Evolutionary conservation across 2,888 invertebrate species (phyloP).

Genomic region (Drosophila nr. fundita): DNA sequence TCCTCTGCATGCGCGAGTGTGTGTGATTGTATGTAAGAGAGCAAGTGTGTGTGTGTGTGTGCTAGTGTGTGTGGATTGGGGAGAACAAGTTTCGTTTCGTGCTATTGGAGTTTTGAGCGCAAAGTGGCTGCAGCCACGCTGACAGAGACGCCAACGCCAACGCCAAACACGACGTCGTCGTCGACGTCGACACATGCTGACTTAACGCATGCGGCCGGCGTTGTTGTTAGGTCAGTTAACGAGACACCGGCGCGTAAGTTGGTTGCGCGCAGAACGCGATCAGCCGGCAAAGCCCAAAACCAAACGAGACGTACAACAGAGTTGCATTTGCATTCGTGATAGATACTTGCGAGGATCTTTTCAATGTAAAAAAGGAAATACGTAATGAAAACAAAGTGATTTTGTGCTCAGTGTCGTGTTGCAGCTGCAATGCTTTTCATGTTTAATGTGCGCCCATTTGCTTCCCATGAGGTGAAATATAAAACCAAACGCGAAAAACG

Average conservation of each 20-base stretch:
- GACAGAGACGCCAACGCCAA: slow-evolving; percentile 6
- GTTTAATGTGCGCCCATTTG: slow-evolving; percentile 13
- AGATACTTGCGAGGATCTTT: slow-evolving; percentile 33
- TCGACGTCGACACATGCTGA: slow-evolving; percentile 25
- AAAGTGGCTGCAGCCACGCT: slow-evolving; percentile 61
- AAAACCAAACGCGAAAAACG: slow-evolving; percentile 44
- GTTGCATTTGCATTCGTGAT: slow-evolving; percentile 20
- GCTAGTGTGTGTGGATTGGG: slow-evolving; percentile 18
- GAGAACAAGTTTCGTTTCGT: slow-evolving; percentile 78
- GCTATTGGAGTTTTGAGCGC: slow-evolving; percentile 62
- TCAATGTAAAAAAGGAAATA: neutral
- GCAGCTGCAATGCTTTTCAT: slow-evolving; percentile 8
- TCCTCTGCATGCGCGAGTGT: slow-evolving; percentile 31
- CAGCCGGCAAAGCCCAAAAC: slow-evolving; percentile 49
- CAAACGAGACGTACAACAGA: slow-evolving; percentile 29
- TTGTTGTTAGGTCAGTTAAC: slow-evolving; percentile 75
- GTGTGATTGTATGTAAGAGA: slow-evolving; percentile 1
- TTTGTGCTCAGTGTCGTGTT: slow-evolving; percentile 27
- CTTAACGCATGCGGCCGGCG: slow-evolving; percentile 63
- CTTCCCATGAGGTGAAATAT: slow-evolving; percentile 44
- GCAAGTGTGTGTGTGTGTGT: slow-evolving; percentile 25
- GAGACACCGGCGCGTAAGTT: slow-evolving; percentile 75
- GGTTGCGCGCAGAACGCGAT: slow-evolving; percentile 69
- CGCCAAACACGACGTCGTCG: slow-evolving; percentile 9
- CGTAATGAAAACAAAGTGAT: slow-evolving; percentile 15